Base-by-base conservation (phyloP, 2,797 vertebrate genomes). In the Eremophila alpestris region DNA sequence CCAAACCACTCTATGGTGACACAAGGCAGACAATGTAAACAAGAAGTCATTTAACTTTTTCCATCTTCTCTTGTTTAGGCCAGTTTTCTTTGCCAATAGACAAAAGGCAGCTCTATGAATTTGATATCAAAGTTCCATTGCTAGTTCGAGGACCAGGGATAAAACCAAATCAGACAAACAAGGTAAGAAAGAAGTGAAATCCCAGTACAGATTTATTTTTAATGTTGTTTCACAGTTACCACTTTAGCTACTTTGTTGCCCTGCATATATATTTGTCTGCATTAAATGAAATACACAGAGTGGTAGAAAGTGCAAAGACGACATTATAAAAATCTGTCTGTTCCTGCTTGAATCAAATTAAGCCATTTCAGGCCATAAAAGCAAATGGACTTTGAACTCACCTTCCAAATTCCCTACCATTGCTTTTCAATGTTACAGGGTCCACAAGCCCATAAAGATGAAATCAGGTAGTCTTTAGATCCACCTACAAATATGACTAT, bases 51-150 rank as follows among this genome's bases (percentile, higher is more conserved):
- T 82, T 94, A 65, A 92, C 59, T 52, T 46, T 34, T 75, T 62
- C 58, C 7, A 4, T 95, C 58, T 88, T 76, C 19, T 94, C 0
- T 84, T 86, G 51, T 87, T 32, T 95, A 99, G 99, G 99, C 75
- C 99, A 99, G 95, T 99, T 99, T 96, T 99, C 99, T 73, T 98
- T 99, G 93, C 99, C 99, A 21, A 97, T 99, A 97, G 99, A 99
- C 96, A 99, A 99, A 96, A 97, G 99, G 58, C 99, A 99, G 95
- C 98, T 99, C 22, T 99, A 99, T 82, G 99, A 99, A 93, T 99
- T 99, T 96, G 99, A 99, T 90, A 99, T 99, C 97, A 98, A 98
- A 97, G 99, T 99, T 95, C 99, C 99, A 59, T 97, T 99, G 60
- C 97, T 99, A 96, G 99, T 99, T 95, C 97, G 99, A 97, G 99